Conservation (phyloP, 2,888 invertebrate species). For the Sabatieria punctata region DNA sequence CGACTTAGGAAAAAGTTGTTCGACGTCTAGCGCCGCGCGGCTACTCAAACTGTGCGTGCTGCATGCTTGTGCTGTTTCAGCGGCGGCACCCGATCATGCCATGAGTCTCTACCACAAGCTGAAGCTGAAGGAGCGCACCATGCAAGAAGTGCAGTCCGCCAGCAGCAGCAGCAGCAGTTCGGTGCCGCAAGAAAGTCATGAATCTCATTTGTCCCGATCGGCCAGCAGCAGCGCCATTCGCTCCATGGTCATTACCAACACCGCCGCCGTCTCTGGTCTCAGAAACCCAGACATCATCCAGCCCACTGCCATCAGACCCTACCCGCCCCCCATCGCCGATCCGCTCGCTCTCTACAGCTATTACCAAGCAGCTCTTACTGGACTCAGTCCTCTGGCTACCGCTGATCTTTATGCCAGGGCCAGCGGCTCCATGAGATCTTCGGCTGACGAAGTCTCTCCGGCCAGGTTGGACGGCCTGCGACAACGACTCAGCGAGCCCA, state of each 20-base stretch:
- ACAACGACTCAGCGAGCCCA: not conserved
- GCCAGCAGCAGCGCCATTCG: not conserved
- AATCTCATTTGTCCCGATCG: too few relatives aligned
- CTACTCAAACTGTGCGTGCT: too few relatives aligned
- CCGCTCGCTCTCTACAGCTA: not conserved
- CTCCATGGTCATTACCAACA: not conserved
- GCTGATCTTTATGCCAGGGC: not conserved
- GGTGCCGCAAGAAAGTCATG: too few relatives aligned
- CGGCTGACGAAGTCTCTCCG: not conserved
- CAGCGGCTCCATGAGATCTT: too few relatives aligned
- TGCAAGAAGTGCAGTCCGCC: too few relatives aligned
- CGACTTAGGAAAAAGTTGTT: too few relatives aligned
- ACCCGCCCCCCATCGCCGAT: constrained; percentile 18
- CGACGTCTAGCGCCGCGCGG: too few relatives aligned
- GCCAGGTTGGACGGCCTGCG: not conserved
- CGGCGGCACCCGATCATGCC: too few relatives aligned
- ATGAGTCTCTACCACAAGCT: constrained; percentile 3
- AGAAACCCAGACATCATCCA: constrained; percentile 12
- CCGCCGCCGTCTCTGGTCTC: not conserved
- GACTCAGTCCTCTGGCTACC: not conserved
- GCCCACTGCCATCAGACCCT: constrained; percentile 26
- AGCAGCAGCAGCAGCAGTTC: too few relatives aligned
- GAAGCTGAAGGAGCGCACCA: not conserved
- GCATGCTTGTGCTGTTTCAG: too few relatives aligned
- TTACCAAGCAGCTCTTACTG: not conserved